Evolutionary conservation across 2,797 vertebrate species (phyloP).

Genomic region (Psittacula echo): DNA sequence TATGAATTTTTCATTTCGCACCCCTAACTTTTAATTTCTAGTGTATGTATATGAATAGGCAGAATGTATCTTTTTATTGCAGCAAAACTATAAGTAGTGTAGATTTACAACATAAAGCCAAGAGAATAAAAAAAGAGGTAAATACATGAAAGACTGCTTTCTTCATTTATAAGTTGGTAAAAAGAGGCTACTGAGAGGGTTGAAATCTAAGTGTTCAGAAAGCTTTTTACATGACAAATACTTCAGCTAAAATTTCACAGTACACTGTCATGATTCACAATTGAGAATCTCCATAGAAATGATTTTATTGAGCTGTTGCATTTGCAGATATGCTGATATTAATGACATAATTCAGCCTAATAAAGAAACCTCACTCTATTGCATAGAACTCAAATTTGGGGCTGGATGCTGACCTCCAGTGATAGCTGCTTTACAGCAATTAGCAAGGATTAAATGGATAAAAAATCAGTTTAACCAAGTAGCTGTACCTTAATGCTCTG

Average conservation of each 20-base stretch:
- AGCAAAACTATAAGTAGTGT: not conserved
- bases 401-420: not conserved
- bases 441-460: not conserved
- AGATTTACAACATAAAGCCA: not conserved
- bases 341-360: not conserved
- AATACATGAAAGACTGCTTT: not conserved
- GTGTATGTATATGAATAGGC: not conserved
- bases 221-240: not conserved
- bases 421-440: not conserved
- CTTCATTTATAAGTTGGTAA: not conserved
- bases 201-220: not conserved
- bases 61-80: not conserved
- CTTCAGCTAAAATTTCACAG: not conserved
- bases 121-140: not conserved
- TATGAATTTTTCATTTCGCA: conserved; percentile 58
- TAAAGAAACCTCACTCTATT: not conserved
- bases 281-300: not conserved
- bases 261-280: not conserved
- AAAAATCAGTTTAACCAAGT: not conserved
- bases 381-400: not conserved
- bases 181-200: not conserved
- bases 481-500: not conserved
- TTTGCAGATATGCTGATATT: not conserved
- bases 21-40: conserved; percentile 9
- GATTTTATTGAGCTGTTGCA: not conserved